A percentile compares a stretch with the other conserved stretches of the same genome.
phyloP scores from a whole-genome alignment of 2,797 vertebrate genomes.

The Agapornis canus region DNA sequence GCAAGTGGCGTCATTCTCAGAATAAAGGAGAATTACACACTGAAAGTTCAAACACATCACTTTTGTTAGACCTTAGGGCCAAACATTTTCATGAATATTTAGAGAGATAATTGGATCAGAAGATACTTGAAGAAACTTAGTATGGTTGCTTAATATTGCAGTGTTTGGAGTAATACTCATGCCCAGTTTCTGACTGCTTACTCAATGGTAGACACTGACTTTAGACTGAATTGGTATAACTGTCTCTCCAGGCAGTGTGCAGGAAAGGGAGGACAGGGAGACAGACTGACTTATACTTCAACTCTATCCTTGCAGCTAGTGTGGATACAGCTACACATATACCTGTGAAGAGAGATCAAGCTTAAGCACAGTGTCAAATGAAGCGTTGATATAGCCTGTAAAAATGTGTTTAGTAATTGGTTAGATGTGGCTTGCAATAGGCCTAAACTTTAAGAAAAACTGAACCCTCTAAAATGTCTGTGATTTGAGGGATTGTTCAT shows the following conservation, averaged over 20 bases:
- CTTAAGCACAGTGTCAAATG: neutral
- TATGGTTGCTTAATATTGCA: neutral
- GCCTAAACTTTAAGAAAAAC: neutral
- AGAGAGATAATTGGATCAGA: neutral
- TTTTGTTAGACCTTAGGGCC: neutral
- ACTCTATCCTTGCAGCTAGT: rapidly evolving
- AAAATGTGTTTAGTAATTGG: neutral
- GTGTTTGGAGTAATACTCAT: neutral
- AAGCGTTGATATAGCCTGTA: rapidly evolving
- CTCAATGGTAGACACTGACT: neutral
- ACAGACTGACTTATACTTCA: neutral
- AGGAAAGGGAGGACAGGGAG: neutral
- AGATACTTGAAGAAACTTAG: neutral
- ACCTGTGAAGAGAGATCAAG: neutral
- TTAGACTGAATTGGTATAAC: neutral
- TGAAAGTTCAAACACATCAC: neutral
- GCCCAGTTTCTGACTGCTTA: neutral
- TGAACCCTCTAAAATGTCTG: neutral
- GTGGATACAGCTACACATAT: rapidly evolving
- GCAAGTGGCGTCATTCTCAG: neutral
- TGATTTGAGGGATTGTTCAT: neutral
- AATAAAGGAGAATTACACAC: neutral
- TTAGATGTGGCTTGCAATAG: neutral
- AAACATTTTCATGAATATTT: neutral
- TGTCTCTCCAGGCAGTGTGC: neutral